These are phyloP conservation scores for Fulmarus glacialis DNA, from an alignment of 2,113 vertebrate genomes.

Conservation along the genomic window DNA sequence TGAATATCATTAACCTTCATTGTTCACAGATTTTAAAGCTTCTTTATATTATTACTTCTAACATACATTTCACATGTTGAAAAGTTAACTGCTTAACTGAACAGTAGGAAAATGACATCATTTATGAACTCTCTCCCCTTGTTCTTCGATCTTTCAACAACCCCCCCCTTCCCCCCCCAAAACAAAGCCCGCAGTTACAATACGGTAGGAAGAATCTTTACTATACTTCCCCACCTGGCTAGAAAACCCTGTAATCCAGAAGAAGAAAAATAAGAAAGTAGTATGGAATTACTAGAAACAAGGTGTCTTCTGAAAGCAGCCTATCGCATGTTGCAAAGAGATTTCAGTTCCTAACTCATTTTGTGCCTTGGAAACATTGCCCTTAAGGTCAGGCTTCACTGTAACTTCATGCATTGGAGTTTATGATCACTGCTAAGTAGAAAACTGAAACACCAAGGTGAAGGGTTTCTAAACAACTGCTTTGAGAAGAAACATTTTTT, in stretches of 20 bases:
- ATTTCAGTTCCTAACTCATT: neutral
- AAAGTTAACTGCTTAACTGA: neutral
- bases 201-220: neutral
- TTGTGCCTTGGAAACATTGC: neutral
- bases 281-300: neutral
- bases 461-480: neutral
- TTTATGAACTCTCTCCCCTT: neutral
- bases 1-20: neutral
- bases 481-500: neutral
- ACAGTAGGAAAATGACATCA: neutral
- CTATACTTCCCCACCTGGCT: neutral
- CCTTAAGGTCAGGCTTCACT: neutral
- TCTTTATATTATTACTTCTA: neutral
- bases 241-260: neutral
- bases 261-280: neutral
- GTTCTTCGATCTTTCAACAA: neutral
- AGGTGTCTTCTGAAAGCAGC: neutral
- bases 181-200: neutral
- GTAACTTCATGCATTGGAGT: neutral
- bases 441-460: neutral
- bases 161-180: fast-evolving
- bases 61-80: neutral
- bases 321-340: neutral
- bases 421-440: neutral
- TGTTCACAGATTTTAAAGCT: neutral